These are phyloP conservation scores for Conops quadrifasciatus DNA, from an alignment of 2,888 invertebrate species.

Conservation along the genomic window DNA sequence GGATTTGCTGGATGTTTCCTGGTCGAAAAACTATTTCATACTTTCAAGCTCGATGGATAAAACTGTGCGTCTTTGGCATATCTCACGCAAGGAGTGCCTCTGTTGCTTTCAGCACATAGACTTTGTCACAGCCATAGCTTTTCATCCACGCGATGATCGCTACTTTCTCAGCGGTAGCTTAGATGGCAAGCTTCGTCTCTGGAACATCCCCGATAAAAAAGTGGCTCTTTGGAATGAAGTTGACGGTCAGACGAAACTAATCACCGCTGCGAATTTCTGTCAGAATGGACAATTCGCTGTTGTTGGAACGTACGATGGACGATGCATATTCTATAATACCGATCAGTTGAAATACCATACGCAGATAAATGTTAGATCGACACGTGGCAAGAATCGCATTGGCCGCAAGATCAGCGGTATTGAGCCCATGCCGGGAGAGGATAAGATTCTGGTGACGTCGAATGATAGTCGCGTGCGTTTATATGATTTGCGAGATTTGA, in stretches of 20 bases:
- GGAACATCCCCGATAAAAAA: constrained; percentile 99
- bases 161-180: constrained; percentile 96
- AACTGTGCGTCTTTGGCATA: constrained; percentile 97
- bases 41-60: constrained; percentile 99
- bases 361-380: constrained; percentile 94
- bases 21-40: constrained; percentile 99
- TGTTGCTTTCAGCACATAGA: constrained; percentile 99
- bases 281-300: constrained; percentile 98
- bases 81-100: constrained; percentile 94
- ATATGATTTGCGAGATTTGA: constrained; percentile 94
- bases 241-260: constrained; percentile 91
- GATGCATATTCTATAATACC: constrained; percentile 97
- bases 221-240: constrained; percentile 98
- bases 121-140: constrained; percentile 98
- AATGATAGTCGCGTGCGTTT: constrained; percentile 96
- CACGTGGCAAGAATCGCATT: constrained; percentile 93
- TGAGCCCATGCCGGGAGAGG: constrained; percentile 94
- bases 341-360: constrained; percentile 99
- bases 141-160: constrained; percentile 91
- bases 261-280: constrained; percentile 97
- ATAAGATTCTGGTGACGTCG: constrained; percentile 95
- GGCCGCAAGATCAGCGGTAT: constrained; percentile 97
- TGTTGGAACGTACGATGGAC: constrained; percentile 97
- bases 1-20: constrained; percentile 94
- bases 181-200: constrained; percentile 96